phyloP scores from a whole-genome alignment of 2,797 vertebrate species.

The Amblyraja radiata region DNA sequence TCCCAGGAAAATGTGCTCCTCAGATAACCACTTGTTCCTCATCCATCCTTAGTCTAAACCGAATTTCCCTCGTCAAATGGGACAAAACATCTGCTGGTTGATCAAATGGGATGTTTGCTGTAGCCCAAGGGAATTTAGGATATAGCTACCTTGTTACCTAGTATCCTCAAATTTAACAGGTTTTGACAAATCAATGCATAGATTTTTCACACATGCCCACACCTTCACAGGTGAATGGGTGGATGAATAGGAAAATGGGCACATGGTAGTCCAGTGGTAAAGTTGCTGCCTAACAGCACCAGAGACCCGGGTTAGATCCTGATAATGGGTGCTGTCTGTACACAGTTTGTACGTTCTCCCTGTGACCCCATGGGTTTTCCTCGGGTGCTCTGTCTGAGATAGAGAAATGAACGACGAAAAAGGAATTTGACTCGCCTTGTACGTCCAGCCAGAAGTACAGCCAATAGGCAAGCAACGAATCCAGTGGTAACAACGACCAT shows the following conservation, averaged over 20 bases:
- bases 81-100: constrained; percentile 13
- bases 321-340: too few species aligned
- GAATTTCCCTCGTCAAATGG: constrained; percentile 23
- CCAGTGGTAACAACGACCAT: constrained; percentile 66
- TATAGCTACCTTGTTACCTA: constrained; percentile 4
- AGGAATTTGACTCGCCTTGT: constrained; percentile 59
- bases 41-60: neutral
- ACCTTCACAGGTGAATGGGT: too few species aligned
- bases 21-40: neutral
- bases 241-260: too few species aligned
- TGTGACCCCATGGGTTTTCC: too few species aligned
- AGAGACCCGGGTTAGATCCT: too few species aligned
- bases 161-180: neutral
- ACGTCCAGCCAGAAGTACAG: constrained; percentile 77
- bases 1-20: neutral
- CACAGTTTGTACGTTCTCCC: too few species aligned
- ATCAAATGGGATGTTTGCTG: neutral
- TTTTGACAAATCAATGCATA: neutral
- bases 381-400: neutral
- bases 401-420: neutral
- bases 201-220: neutral
- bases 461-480: constrained; percentile 74
- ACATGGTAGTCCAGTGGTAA: too few species aligned
- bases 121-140: neutral
- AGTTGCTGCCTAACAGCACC: too few species aligned